Evolutionary conservation across 2,888 invertebrate species (phyloP).

Genomic region (Cephonodes hylas): DNA sequence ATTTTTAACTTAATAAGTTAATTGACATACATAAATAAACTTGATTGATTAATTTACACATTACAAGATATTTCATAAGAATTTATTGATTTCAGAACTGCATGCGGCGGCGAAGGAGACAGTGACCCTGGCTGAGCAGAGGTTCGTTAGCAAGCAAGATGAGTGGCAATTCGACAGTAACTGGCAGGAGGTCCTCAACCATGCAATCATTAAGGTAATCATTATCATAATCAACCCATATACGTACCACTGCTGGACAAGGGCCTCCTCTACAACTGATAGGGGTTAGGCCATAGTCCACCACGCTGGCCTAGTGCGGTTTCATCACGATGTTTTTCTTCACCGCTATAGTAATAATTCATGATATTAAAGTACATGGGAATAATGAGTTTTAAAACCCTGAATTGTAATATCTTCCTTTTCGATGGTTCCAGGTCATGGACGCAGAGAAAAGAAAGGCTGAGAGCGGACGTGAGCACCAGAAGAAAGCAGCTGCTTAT

Average conservation of each 20-base stretch:
- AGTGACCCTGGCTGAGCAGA: slow-evolving; percentile 93
- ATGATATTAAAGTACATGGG: too few species aligned
- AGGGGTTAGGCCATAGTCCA: too few species aligned
- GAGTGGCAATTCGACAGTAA: slow-evolving; percentile 96
- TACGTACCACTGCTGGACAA: too few species aligned
- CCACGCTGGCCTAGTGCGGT: too few species aligned
- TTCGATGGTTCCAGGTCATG: slow-evolving; percentile 84
- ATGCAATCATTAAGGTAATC: slow-evolving; percentile 93
- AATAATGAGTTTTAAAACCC: not conserved
- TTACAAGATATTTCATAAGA: too few species aligned
- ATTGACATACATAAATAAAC: too few species aligned
- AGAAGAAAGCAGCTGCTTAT: slow-evolving; percentile 88
- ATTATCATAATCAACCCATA: too few species aligned
- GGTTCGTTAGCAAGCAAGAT: slow-evolving; percentile 86
- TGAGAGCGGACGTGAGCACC: slow-evolving; percentile 93
- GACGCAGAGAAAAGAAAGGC: slow-evolving; percentile 96
- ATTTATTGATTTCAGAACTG: slow-evolving; percentile 80
- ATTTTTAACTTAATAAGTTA: too few species aligned
- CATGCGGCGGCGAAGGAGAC: slow-evolving; percentile 97
- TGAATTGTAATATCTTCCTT: not conserved
- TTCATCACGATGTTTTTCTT: too few species aligned
- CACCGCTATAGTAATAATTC: too few species aligned
- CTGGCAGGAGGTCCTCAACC: slow-evolving; percentile 98
- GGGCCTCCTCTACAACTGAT: too few species aligned
- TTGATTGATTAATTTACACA: too few species aligned